Conservation (phyloP, 2,888 invertebrate genomes). For the Muschampia staudingeri region DNA sequence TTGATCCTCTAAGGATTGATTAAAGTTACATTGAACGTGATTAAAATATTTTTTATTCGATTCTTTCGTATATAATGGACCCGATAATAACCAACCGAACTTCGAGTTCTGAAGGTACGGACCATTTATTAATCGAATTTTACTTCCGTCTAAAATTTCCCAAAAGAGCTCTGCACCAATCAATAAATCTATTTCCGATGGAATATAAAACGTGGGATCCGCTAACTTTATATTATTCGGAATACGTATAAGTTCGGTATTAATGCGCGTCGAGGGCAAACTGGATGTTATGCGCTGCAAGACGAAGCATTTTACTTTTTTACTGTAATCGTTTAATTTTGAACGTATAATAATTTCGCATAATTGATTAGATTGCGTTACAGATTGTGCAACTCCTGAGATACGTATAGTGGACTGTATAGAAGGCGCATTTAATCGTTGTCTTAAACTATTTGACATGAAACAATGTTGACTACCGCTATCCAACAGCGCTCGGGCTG, state of each 20-base stretch:
- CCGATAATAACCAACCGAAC: background rate
- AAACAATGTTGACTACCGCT: conserved; percentile 18
- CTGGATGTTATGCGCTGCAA: conserved; percentile 20
- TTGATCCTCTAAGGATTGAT: conserved; percentile 2
- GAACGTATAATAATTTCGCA: conserved; percentile 25
- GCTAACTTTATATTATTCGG: conserved; percentile 5
- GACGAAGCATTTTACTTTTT: conserved; percentile 5
- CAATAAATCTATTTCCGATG: conserved; percentile 9
- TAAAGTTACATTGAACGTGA: background rate
- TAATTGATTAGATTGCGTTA: conserved; percentile 10
- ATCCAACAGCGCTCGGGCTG: conserved; percentile 13
- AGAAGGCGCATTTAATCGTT: conserved; percentile 13
- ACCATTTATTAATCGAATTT: conserved; percentile 13
- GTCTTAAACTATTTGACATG: background rate
- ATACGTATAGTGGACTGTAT: conserved; percentile 25
- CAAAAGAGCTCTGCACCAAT: conserved; percentile 12
- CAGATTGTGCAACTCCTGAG: conserved; percentile 12
- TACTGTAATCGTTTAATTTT: conserved; percentile 9
- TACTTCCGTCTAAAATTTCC: conserved; percentile 16
- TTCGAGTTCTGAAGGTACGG: conserved; percentile 7
- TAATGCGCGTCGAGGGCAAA: conserved; percentile 11
- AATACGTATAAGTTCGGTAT: conserved; percentile 9
- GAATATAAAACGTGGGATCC: conserved; percentile 18
- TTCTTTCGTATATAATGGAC: background rate
- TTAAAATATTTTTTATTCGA: background rate